Percentiles rank a stretch among this genome's conserved stretches.
These are phyloP conservation scores for Pipa parva DNA, from an alignment of 2,113 vertebrate genomes.

Conservation along the genomic window DNA sequence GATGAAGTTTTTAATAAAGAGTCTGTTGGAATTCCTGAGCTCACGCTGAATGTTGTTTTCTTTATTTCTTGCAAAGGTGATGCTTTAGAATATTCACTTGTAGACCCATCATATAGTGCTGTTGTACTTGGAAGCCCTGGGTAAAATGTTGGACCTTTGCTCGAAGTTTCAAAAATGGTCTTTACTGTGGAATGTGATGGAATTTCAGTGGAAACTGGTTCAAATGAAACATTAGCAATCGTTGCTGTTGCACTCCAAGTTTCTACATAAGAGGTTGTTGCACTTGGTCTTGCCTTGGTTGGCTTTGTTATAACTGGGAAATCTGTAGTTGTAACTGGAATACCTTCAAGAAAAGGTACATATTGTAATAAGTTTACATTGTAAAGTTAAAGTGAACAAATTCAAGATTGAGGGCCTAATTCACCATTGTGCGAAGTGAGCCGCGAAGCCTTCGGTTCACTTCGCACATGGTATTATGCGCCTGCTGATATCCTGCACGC, in stretches of 20 bases:
- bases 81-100: constrained; percentile 39
- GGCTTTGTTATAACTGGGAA: constrained; percentile 56
- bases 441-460: no score
- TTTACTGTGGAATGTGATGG: constrained; percentile 33
- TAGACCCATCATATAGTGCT: constrained; percentile 38
- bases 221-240: constrained; percentile 29
- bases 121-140: constrained; percentile 46
- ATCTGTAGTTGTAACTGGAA: constrained; percentile 64
- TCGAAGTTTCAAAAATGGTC: constrained; percentile 37
- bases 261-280: constrained; percentile 13
- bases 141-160: constrained; percentile 35
- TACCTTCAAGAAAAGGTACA: constrained; percentile 54
- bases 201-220: neutral
- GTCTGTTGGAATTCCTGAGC: neutral
- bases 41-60: constrained; percentile 20
- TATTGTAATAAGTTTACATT: no score
- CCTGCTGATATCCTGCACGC: no score
- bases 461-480: no score
- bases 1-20: constrained; percentile 7
- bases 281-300: constrained; percentile 35
- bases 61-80: constrained; percentile 29
- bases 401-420: no score
- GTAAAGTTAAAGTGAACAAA: neutral
- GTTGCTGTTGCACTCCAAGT: constrained; percentile 39
- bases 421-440: no score